Base-by-base conservation (phyloP, 2,113 vertebrate species). In the Illadopsis cleaveri region DNA sequence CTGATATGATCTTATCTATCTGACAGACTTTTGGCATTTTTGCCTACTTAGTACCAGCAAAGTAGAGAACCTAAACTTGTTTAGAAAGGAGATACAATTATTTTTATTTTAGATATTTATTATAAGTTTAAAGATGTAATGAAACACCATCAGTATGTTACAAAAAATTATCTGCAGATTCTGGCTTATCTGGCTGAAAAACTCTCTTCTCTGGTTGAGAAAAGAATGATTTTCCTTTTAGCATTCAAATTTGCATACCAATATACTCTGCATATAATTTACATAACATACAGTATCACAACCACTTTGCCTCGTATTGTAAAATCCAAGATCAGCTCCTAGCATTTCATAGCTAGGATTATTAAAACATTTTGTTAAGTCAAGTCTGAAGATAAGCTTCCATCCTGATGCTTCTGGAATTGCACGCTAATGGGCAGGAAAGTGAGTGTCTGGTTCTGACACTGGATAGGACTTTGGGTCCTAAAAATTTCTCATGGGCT, bases 301-400 rank as follows among this genome's bases (percentile, higher is more conserved):
- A 65, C 58, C 58, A 82, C 64, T 95, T 95, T 85, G 58, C 77
- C 47, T 90, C 66, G 78, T 91, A 93, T 86, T 96, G 92, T 95
- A 93, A 90, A 91, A 94, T 58, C 90, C 84, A 80, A 82, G 90
- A 96, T 90, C 92, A 88, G 66, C 75, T 85, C 56, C 79, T 30
- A 93, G 92, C 62, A 86, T 93, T 93, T 96, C 82, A 80, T 8
- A 93, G 79, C 90, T 62, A 51, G 90, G 93, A 95, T 95, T 95
- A 96, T 94, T 94, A 93, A 90, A 97, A 93, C 65, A 93, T 89
- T 95, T 95, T 92, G 64, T 92, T 95, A 95, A 96, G 90, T 90
- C 80, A 90, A 93, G 57, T 92, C 72, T 93, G 91, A 93, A 92
- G 93, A 94, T 77, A 92, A 94, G 86, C 83, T 78, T 91, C 89